Evolutionary conservation across 1,140 invertebrate genomes (phyloP).

Genomic region (Laupala kohalensis): DNA sequence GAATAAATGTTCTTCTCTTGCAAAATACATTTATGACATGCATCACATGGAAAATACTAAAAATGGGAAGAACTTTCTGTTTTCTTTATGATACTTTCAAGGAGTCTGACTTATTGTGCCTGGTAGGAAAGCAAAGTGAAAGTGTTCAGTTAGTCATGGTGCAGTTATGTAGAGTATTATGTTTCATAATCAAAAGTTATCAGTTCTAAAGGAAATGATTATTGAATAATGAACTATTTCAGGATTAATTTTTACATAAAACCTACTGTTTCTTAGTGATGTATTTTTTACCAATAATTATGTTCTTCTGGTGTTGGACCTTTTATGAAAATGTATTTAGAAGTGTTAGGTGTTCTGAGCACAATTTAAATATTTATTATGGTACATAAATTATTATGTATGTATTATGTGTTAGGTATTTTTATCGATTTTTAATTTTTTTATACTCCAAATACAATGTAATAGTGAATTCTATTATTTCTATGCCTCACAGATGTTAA

Average conservation of each 20-base stretch:
- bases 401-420: too few species aligned
- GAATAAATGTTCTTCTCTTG: background rate
- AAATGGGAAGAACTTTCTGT: background rate
- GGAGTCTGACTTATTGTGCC: background rate
- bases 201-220: too few species aligned
- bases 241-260: background rate
- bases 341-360: background rate
- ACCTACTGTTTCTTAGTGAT: background rate
- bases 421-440: too few species aligned
- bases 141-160: background rate
- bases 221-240: background rate
- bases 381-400: too few species aligned
- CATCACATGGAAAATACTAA: background rate
- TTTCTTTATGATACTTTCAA: constrained; percentile 2
- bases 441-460: too few species aligned
- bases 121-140: background rate
- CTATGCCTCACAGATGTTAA: too few species aligned
- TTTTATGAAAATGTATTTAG: background rate
- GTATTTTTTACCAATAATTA: background rate
- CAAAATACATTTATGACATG: too few species aligned
- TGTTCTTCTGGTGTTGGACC: background rate
- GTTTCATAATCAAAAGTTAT: background rate
- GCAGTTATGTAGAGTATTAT: background rate
- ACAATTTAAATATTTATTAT: background rate
- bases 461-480: too few species aligned